Percentiles rank a stretch among this genome's conserved stretches.
Conservation (phyloP, 2,888 invertebrate genomes). For the Keiferia lycopersicella region DNA sequence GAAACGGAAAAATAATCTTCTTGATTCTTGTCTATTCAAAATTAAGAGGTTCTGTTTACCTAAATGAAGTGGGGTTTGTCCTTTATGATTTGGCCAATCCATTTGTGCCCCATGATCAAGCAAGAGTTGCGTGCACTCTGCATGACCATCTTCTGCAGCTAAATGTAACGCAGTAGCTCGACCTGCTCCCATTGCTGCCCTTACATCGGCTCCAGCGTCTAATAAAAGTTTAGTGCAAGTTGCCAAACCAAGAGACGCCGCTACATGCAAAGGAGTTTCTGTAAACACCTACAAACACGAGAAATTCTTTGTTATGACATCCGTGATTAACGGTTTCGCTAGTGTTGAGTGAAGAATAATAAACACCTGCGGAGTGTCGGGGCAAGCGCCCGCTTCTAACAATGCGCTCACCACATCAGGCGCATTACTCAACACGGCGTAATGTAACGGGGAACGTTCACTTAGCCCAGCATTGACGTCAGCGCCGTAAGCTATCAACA, state of each 20-base stretch:
- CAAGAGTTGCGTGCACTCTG: conserved; percentile 87
- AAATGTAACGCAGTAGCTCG: conserved; percentile 92
- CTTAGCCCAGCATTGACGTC: conserved; percentile 88
- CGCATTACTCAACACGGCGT: conserved; percentile 90
- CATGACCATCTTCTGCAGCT: conserved; percentile 93
- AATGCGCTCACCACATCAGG: conserved; percentile 87
- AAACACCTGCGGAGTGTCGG: conserved; percentile 89
- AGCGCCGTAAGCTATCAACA: conserved; percentile 87
- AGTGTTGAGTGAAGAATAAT: conserved; percentile 33
- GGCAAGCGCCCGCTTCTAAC: conserved; percentile 88
- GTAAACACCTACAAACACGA: conserved; percentile 84
- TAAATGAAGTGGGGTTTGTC: conserved; percentile 92
- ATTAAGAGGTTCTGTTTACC: conserved; percentile 47
- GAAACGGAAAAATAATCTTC: too few relatives aligned
- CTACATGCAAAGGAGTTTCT: conserved; percentile 92
- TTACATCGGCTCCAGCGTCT: conserved; percentile 89
- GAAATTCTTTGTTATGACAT: conserved; percentile 15
- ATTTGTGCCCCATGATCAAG: conserved; percentile 88
- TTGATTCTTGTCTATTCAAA: not conserved
- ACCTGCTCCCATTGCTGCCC: conserved; percentile 86
- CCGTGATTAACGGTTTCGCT: conserved; percentile 4
- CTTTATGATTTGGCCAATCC: conserved; percentile 87
- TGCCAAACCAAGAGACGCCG: conserved; percentile 87
- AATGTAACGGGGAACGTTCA: conserved; percentile 89
- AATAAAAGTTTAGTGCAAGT: conserved; percentile 87